phyloP scores from a whole-genome alignment of 2,113 vertebrate species.

The Antechinus flavipes region DNA sequence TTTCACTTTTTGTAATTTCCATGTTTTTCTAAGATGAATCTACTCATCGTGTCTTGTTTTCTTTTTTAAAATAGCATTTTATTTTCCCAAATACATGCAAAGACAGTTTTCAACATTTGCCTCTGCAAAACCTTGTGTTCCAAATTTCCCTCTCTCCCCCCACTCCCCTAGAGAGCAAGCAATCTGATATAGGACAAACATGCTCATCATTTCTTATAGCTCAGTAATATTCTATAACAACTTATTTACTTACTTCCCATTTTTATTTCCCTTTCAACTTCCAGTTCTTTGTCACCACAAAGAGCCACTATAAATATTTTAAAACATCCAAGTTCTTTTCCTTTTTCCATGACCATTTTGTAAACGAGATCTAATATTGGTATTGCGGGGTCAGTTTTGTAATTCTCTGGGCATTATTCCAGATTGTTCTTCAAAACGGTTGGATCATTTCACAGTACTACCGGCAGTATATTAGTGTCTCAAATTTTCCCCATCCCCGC shows the following conservation, averaged over 20 bases:
- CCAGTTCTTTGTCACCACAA: not conserved
- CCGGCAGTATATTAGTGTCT: not conserved
- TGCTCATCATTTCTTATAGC: not conserved
- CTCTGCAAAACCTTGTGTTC: too few species aligned
- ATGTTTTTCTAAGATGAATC: not conserved
- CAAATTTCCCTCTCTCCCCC: too few species aligned
- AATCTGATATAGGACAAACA: too few species aligned
- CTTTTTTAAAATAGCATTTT: too few species aligned
- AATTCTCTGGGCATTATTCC: not conserved
- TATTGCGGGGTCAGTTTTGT: not conserved
- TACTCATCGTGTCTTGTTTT: not conserved
- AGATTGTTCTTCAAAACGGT: not conserved
- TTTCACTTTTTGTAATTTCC: not conserved
- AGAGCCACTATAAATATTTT: not conserved
- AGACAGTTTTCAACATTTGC: too few species aligned
- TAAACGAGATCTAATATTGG: not conserved
- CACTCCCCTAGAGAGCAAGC: too few species aligned
- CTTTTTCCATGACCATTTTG: not conserved
- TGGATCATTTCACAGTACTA: not conserved
- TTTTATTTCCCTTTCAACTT: not conserved
- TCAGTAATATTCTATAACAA: not conserved
- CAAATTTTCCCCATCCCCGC: not conserved
- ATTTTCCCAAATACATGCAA: too few species aligned
- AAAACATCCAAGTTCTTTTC: not conserved
- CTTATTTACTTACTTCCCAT: not conserved